phyloP scores from a whole-genome alignment of 2,113 vertebrate genomes.

The Nematolebias whitei region DNA sequence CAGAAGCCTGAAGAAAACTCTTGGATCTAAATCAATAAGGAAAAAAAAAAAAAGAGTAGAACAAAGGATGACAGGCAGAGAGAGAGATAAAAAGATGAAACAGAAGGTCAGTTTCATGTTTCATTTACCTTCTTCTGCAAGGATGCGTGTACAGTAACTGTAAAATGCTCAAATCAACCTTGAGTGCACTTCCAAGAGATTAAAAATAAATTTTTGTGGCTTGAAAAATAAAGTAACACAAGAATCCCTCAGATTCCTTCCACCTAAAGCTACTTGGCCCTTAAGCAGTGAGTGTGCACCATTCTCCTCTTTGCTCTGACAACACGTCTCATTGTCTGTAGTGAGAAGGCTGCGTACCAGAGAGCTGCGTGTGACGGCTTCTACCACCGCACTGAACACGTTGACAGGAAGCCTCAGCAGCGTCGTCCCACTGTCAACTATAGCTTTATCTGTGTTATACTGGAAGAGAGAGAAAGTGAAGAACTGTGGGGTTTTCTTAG shows the following conservation, averaged over 20 bases:
- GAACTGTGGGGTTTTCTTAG: slow-evolving; percentile 15
- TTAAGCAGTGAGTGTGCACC: slow-evolving; percentile 41
- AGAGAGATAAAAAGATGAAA: slow-evolving; percentile 17
- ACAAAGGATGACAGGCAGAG: slow-evolving; percentile 4
- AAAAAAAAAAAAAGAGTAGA: neutral
- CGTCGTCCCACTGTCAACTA: slow-evolving; percentile 97
- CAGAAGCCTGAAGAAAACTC: slow-evolving; percentile 93
- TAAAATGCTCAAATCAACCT: slow-evolving; percentile 55
- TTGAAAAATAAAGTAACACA: slow-evolving; percentile 5
- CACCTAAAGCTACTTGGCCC: slow-evolving; percentile 41
- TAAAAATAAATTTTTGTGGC: slow-evolving; percentile 23
- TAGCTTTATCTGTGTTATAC: slow-evolving; percentile 97
- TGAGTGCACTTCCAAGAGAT: slow-evolving; percentile 21
- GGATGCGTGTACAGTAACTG: slow-evolving; percentile 14
- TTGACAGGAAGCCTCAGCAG: slow-evolving; percentile 92
- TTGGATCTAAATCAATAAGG: slow-evolving; percentile 81
- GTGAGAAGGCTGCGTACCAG: slow-evolving; percentile 81
- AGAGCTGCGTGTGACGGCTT: slow-evolving; percentile 86
- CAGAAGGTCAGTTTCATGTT: slow-evolving; percentile 45
- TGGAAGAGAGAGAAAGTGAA: slow-evolving; percentile 56
- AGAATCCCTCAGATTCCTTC: slow-evolving; percentile 4
- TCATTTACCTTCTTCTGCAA: slow-evolving; percentile 36
- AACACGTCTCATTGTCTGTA: slow-evolving; percentile 58
- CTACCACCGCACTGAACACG: slow-evolving; percentile 90
- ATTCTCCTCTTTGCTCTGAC: slow-evolving; percentile 45